Conservation (phyloP, 2,888 invertebrate genomes). For the Acanthoscelides obtectus region DNA sequence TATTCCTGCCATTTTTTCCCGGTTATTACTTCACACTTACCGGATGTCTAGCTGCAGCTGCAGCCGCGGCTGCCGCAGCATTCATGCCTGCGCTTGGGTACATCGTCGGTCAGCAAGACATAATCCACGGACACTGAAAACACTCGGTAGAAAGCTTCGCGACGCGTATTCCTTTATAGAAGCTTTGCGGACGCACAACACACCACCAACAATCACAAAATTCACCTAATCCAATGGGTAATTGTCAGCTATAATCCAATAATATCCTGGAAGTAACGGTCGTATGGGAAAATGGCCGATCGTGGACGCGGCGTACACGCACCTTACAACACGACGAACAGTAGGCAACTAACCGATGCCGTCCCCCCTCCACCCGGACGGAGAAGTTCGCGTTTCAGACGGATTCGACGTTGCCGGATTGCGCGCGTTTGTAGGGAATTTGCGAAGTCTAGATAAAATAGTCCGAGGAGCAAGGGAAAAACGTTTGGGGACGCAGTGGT, state of each 20-base stretch:
- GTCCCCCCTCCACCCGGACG: slow-evolving; percentile 21
- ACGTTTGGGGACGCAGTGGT: too few relatives aligned
- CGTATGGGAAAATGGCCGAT: neutral
- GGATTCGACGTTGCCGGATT: neutral
- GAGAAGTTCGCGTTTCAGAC: neutral
- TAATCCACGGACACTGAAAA: neutral
- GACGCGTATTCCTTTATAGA: slow-evolving; percentile 14
- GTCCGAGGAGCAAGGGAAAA: neutral
- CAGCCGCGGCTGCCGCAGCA: slow-evolving; percentile 80
- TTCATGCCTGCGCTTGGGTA: slow-evolving; percentile 85
- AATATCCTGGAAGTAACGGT: neutral
- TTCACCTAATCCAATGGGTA: neutral
- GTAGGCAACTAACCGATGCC: slow-evolving; percentile 38
- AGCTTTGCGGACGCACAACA: slow-evolving; percentile 4
- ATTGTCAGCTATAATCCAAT: neutral
- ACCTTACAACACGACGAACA: slow-evolving; percentile 16
- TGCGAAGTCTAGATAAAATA: neutral
- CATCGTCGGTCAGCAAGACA: slow-evolving; percentile 56
- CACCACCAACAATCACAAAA: neutral
- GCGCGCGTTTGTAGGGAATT: slow-evolving; percentile 3
- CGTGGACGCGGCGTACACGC: neutral
- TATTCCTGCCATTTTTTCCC: too few relatives aligned
- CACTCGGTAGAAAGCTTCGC: neutral
- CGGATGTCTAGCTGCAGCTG: slow-evolving; percentile 82
- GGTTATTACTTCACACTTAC: slow-evolving; percentile 52